Evolutionary conservation across 2,888 invertebrate genomes (phyloP).

Genomic region (Leucophenga maculata): DNA sequence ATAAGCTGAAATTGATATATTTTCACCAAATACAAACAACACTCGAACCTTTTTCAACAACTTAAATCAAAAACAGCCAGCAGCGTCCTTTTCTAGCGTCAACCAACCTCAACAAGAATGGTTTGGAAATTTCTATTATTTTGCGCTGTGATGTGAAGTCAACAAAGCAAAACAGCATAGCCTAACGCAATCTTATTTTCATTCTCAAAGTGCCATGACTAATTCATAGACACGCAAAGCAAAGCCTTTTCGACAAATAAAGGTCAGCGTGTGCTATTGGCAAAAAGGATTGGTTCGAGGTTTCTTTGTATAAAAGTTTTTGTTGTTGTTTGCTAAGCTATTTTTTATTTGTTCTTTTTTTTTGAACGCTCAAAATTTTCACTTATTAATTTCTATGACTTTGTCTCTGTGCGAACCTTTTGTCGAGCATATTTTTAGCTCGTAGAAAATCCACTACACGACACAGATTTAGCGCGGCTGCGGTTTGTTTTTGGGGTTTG

Average conservation of each 20-base stretch:
- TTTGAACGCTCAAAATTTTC: slow-evolving; percentile 38
- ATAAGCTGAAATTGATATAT: no score
- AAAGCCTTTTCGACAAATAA: neutral
- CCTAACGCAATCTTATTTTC: no score
- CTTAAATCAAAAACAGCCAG: no score
- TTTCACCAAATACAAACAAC: no score
- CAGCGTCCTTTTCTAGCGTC: no score
- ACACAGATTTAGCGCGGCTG: neutral
- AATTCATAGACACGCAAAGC: neutral
- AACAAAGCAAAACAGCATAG: no score
- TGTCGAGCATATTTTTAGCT: slow-evolving; percentile 14
- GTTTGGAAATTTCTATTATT: no score
- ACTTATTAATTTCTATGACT: slow-evolving; percentile 57
- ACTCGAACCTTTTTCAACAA: no score
- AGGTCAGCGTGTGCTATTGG: neutral
- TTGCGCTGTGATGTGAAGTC: no score
- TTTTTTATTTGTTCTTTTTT: neutral
- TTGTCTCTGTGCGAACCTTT: slow-evolving; percentile 40
- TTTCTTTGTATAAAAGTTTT: neutral
- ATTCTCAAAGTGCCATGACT: slow-evolving; percentile 8
- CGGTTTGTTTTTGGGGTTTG: neutral
- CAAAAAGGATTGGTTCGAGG: neutral
- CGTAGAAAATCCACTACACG: neutral
- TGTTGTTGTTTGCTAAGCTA: neutral
- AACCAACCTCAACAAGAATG: no score